Evolutionary conservation across 2,113 vertebrate species (phyloP), one percentile per base, ranked within the genome.

Genomic region (Gymnogyps californianus): DNA sequence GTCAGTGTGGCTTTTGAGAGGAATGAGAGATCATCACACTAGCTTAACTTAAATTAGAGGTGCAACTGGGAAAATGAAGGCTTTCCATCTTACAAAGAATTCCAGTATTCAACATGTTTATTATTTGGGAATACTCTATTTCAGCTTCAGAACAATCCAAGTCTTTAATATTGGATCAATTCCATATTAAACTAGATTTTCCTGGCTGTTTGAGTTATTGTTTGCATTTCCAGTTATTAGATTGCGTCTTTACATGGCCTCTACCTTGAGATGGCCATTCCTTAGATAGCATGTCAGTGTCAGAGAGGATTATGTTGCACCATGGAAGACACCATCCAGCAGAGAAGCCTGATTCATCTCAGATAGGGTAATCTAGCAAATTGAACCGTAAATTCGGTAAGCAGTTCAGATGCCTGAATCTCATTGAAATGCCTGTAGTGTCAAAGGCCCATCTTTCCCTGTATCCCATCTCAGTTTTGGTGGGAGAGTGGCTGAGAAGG

Each of bases 21-120:
- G 42, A 52, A 66, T 75, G 13, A 62, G 25, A 77, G 28, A 51
- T 72, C 75, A 75, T 76, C 54, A 82, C 57, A 94, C 42, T 91
- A 93, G 96, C 84, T 89, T 93, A 90, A 93, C 70, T 78, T 75
- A 93, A 96, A 83, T 91, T 94, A 71, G 15, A 38, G 72, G 4
- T 13, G 6, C 10, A 76, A 15, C 7, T 78, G 40, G 16, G 29
- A 79, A 92, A 88, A 61, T 28, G 8, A 75, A 79, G 20, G 18
- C 20, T 75, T 92, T 75, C 28, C 18, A 54, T 38, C 6, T 69
- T 40, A 32, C 6, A 49, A 57, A 36, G 32, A 38, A 58, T 79
- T 65, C 24, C 14, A 36, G 9, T 62, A 54, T 75, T 85, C 46
- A 66, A 25, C 6, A 8, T 19, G 8, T 51, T 86, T 93, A 54